phyloP scores from a whole-genome alignment of 2,797 vertebrate species.

The Leptodactylus fallax region DNA sequence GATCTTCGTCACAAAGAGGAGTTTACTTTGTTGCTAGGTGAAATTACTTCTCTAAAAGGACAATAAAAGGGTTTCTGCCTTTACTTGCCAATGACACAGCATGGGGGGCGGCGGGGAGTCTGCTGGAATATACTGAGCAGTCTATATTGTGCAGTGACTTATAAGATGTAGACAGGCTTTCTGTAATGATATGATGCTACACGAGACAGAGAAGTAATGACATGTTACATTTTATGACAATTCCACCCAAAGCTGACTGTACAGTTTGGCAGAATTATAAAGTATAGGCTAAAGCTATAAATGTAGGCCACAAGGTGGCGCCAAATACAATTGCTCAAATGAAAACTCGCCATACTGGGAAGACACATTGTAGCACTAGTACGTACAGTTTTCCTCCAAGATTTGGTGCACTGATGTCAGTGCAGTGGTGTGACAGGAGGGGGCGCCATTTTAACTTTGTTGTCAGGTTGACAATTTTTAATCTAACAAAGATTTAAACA shows the following conservation, averaged over 20 bases:
- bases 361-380: background rate
- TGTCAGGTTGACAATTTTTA: no score
- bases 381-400: no score
- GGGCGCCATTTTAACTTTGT: no score
- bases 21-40: constrained; percentile 8
- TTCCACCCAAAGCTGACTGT: constrained; percentile 3
- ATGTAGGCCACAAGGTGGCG: background rate
- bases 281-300: background rate
- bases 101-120: background rate
- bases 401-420: no score
- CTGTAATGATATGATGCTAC: constrained; percentile 27
- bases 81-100: constrained; percentile 8
- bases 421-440: no score
- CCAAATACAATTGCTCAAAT: background rate
- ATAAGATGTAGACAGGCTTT: background rate
- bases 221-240: constrained; percentile 8
- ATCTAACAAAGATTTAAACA: no score
- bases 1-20: background rate
- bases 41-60: constrained; percentile 1
- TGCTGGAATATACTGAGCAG: background rate
- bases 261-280: background rate
- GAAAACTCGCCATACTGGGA: background rate
- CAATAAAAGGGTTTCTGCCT: constrained; percentile 14
- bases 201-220: background rate
- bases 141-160: background rate